phyloP scores from a whole-genome alignment of 2,888 invertebrate genomes.

The Drosophila nr. perissopoda region DNA sequence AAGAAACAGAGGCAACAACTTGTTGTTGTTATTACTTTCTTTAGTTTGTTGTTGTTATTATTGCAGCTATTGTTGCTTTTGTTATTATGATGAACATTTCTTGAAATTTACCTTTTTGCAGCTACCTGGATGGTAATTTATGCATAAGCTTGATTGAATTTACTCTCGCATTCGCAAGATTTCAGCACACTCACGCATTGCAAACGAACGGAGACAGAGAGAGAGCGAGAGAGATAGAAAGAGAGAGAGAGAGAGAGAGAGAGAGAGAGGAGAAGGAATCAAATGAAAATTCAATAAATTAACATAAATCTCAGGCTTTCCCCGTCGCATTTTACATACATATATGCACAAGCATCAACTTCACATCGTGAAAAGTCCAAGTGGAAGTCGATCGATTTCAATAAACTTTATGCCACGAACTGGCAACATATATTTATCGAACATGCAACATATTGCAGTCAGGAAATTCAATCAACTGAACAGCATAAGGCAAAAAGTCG shows the following conservation, averaged over 20 bases:
- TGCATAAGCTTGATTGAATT: constrained; percentile 77
- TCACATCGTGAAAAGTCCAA: constrained; percentile 17
- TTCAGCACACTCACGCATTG: constrained; percentile 38
- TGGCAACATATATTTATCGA: constrained; percentile 54
- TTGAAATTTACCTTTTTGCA: constrained; percentile 30
- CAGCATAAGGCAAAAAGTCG: constrained; percentile 22
- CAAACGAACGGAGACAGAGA: not conserved
- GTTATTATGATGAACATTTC: constrained; percentile 46
- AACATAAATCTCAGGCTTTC: constrained; percentile 73
- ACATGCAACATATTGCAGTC: constrained; percentile 45
- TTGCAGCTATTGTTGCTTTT: constrained; percentile 41
- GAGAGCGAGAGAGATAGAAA: not conserved
- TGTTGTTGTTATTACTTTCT: constrained; percentile 19
- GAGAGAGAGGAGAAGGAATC: constrained; percentile 38
- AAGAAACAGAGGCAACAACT: constrained; percentile 33
- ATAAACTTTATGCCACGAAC: constrained; percentile 63
- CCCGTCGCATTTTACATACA: constrained; percentile 42
- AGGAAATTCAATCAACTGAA: constrained; percentile 67
- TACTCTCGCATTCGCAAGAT: constrained; percentile 45
- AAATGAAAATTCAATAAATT: constrained; percentile 77
- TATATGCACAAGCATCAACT: constrained; percentile 58
- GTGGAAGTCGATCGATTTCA: constrained; percentile 67
- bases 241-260: not conserved
- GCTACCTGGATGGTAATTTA: constrained; percentile 62
- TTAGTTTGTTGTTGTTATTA: constrained; percentile 17